A percentile compares a stretch with the other conserved stretches of the same genome.
Conservation (phyloP, 2,888 invertebrate species). For the Synanthedon andrenaeformis region DNA sequence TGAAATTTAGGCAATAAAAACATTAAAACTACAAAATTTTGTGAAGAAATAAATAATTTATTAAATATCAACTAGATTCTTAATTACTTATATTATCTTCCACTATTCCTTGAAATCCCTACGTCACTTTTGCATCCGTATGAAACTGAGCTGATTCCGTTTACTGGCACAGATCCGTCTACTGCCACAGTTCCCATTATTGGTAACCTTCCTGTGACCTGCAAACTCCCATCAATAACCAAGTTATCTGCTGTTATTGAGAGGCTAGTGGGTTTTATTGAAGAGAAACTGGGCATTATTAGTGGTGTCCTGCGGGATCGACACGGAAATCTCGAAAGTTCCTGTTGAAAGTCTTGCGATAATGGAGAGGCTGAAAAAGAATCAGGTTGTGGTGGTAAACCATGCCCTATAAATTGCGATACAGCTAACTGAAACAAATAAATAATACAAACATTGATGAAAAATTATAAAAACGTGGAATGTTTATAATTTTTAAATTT, state of each 20-base stretch:
- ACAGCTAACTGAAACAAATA: not conserved
- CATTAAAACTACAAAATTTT: no score
- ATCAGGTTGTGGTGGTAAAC: not conserved
- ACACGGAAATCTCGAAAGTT: not conserved
- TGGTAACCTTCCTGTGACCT: constrained; percentile 23
- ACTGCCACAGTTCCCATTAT: constrained; percentile 25
- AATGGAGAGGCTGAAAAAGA: not conserved
- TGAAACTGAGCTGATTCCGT: constrained; percentile 16
- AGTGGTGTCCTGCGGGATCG: not conserved
- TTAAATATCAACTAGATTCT: no score
- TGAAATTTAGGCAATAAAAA: no score
- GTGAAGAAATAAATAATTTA: no score
- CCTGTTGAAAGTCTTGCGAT: not conserved
- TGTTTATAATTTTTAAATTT: no score
- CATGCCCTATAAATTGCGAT: not conserved
- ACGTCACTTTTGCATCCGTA: constrained; percentile 3
- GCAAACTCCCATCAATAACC: constrained; percentile 21
- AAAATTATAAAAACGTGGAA: no score
- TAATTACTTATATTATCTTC: no score
- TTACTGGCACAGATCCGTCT: constrained; percentile 22
- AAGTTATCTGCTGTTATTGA: constrained; percentile 19
- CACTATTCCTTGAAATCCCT: not conserved
- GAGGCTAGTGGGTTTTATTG: not conserved
- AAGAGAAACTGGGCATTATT: not conserved
- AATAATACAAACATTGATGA: no score